Conservation (phyloP, 2,797 vertebrate species). For the Etheostoma nigrum region DNA sequence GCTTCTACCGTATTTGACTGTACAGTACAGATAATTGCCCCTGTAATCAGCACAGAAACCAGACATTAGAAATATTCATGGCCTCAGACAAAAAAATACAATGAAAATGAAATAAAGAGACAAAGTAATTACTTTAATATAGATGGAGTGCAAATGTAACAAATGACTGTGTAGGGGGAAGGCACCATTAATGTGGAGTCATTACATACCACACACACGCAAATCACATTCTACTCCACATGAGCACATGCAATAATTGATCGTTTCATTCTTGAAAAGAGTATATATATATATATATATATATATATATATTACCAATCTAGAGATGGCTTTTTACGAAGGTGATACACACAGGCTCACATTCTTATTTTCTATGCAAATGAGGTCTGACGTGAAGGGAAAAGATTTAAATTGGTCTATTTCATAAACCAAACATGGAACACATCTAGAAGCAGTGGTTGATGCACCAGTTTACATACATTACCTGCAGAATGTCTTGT, state of each 20-base stretch:
- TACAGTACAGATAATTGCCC: constrained; percentile 38
- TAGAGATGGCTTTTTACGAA: constrained; percentile 58
- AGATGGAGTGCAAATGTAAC: constrained; percentile 39
- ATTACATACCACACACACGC: constrained; percentile 36
- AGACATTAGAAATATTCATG: constrained; percentile 44
- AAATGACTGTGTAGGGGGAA: constrained; percentile 17
- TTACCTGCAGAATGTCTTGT: constrained; percentile 6
- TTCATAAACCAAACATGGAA: constrained; percentile 29
- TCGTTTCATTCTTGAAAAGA: constrained; percentile 50
- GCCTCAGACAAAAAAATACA: constrained; percentile 28
- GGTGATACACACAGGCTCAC: constrained; percentile 45
- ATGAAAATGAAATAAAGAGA: constrained; percentile 48
- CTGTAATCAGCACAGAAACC: constrained; percentile 41
- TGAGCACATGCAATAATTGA: constrained; percentile 34
- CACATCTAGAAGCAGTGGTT: constrained; percentile 16
- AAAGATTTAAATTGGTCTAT: constrained; percentile 30
- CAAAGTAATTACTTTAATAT: constrained; percentile 49
- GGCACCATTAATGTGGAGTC: constrained; percentile 6
- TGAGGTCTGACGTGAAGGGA: constrained; percentile 31
- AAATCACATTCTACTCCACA: constrained; percentile 15
- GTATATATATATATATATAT: constrained; percentile 10
- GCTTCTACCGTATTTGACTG: constrained; percentile 16
- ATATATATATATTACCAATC: neutral
- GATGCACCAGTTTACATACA: neutral
- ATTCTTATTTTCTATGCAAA: constrained; percentile 55